Conservation (phyloP, 2,888 invertebrate species). For the Catocala fraxini region DNA sequence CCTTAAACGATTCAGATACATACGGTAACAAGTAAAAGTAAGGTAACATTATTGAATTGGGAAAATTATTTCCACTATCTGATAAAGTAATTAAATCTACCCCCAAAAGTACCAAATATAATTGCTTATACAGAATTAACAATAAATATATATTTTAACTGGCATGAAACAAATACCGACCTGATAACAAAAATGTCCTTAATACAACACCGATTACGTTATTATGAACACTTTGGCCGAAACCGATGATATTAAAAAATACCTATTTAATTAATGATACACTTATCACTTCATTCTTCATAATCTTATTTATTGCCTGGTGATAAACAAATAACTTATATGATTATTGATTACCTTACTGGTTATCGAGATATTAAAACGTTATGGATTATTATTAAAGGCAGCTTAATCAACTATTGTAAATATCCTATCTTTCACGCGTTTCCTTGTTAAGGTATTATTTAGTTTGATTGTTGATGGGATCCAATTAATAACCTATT, state of each 20-base stretch:
- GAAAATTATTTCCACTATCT: no score
- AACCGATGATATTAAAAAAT: conserved; percentile 19
- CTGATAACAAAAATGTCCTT: conserved; percentile 61
- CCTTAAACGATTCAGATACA: no score
- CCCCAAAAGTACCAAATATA: no score
- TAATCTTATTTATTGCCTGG: conserved; percentile 18
- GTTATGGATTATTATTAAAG: neutral
- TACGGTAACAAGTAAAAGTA: no score
- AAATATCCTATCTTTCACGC: neutral
- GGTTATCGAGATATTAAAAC: conserved; percentile 3
- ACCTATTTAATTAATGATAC: conserved; percentile 32
- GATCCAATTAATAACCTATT: no score
- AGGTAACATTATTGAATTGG: no score
- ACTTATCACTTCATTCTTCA: conserved; percentile 21
- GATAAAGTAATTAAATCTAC: no score
- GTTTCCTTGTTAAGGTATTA: no score
- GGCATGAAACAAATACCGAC: conserved; percentile 44
- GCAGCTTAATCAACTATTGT: neutral
- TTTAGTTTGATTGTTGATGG: no score
- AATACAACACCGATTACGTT: conserved; percentile 33
- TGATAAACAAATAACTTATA: conserved; percentile 7
- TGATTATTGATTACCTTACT: neutral
- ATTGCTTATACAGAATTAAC: no score
- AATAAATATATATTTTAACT: neutral
- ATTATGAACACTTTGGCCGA: conserved; percentile 30